Conservation (phyloP, 2,797 vertebrate genomes). For the Periophthalmus magnuspinnatus region DNA sequence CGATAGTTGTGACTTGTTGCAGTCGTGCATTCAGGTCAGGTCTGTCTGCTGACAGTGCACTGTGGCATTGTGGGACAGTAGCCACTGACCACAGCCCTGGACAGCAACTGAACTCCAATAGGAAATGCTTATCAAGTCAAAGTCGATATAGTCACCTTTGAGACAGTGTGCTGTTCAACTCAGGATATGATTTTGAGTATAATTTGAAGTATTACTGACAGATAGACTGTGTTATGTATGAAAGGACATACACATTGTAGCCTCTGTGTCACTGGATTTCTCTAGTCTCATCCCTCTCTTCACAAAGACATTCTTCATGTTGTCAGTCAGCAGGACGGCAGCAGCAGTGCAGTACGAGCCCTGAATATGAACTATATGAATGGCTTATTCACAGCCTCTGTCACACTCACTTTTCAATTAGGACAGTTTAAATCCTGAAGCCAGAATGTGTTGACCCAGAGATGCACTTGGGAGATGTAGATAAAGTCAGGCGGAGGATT, state of each 20-base stretch:
- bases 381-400: conserved; percentile 65
- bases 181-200: neutral
- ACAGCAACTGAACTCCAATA: conserved; percentile 32
- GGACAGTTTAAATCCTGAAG: conserved; percentile 1
- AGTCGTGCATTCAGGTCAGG: conserved; percentile 27
- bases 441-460: neutral
- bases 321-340: conserved; percentile 32
- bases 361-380: conserved; percentile 61
- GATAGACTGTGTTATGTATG: neutral
- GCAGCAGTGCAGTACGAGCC: neutral
- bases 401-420: conserved; percentile 21
- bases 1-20: conserved; percentile 19
- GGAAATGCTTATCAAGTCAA: conserved; percentile 49
- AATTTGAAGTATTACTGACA: conserved; percentile 7
- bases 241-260: conserved; percentile 9
- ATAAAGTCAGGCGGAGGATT: neutral
- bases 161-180: conserved; percentile 44
- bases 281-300: conserved; percentile 24
- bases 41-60: conserved; percentile 52
- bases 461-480: neutral
- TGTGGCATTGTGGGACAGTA: conserved; percentile 33
- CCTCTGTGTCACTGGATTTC: conserved; percentile 33
- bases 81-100: conserved; percentile 49
- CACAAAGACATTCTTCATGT: conserved; percentile 31
- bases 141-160: conserved; percentile 45